These are phyloP conservation scores for Drosophila jambulina DNA, from an alignment of 1,140 invertebrate species.

Conservation along the genomic window DNA sequence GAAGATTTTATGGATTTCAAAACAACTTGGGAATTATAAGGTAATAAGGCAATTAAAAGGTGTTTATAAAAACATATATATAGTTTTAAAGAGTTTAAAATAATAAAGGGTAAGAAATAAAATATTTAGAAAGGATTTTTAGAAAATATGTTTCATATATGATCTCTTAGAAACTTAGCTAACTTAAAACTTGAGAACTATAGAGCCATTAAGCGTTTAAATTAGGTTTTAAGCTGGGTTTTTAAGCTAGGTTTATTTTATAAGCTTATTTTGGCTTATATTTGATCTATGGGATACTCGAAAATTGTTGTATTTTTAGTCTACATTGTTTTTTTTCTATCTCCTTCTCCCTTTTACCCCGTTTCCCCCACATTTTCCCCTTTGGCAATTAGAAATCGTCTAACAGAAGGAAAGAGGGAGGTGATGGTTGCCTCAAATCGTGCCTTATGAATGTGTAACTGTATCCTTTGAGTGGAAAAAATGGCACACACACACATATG, in stretches of 20 bases:
- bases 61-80: not conserved
- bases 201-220: not conserved
- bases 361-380: not conserved
- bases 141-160: not conserved
- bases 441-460: conserved; percentile 43
- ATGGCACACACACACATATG: conserved; percentile 1
- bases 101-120: fast-evolving
- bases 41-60: not conserved
- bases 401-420: not conserved
- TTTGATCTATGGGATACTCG: not conserved
- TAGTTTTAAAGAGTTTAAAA: not conserved
- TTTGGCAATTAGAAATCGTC: conserved; percentile 68
- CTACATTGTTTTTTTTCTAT: not conserved
- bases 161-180: too few species aligned
- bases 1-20: too few species aligned
- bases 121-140: not conserved
- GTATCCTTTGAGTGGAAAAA: conserved; percentile 43
- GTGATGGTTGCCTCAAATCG: not conserved
- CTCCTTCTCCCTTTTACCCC: not conserved
- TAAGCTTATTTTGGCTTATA: not conserved
- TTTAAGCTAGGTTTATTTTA: not conserved
- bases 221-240: not conserved
- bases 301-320: not conserved
- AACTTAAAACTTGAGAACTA: not conserved
- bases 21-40: not conserved